Evolutionary conservation across 2,888 invertebrate genomes (phyloP).

Genomic region (Agonopterix subpropinquella): DNA sequence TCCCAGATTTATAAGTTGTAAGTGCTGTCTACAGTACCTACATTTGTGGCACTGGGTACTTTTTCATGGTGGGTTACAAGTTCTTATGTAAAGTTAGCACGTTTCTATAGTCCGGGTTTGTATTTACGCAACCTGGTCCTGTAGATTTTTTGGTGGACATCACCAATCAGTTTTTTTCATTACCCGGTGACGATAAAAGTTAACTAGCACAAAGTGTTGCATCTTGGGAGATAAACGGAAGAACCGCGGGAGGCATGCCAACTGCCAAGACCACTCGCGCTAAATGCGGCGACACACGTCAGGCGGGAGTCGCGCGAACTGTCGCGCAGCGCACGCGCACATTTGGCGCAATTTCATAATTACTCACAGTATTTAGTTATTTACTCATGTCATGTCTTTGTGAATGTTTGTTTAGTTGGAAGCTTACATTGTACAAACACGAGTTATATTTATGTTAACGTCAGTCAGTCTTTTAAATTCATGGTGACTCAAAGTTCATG

Average conservation of each 20-base stretch:
- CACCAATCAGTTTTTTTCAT: no score
- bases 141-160: no score
- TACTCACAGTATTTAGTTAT: slow-evolving; percentile 19
- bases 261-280: slow-evolving; percentile 50
- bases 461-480: neutral
- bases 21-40: no score
- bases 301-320: slow-evolving; percentile 26
- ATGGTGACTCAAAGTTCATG: no score
- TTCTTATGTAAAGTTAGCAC: no score
- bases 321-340: slow-evolving; percentile 11
- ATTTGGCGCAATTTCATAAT: slow-evolving; percentile 23
- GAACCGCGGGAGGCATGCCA: slow-evolving; percentile 44
- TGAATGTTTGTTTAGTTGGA: neutral
- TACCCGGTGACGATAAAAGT: no score
- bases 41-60: no score
- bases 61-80: no score
- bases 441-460: neutral
- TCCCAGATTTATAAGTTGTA: no score
- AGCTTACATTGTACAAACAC: slow-evolving; percentile 1
- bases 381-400: slow-evolving; percentile 22
- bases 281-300: slow-evolving; percentile 60
- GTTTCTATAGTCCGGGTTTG: no score
- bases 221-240: slow-evolving; percentile 39
- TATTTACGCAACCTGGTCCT: no score
- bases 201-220: no score